These are phyloP conservation scores for Lamprotornis superbus DNA, from an alignment of 2,113 vertebrate species.

Conservation along the genomic window DNA sequence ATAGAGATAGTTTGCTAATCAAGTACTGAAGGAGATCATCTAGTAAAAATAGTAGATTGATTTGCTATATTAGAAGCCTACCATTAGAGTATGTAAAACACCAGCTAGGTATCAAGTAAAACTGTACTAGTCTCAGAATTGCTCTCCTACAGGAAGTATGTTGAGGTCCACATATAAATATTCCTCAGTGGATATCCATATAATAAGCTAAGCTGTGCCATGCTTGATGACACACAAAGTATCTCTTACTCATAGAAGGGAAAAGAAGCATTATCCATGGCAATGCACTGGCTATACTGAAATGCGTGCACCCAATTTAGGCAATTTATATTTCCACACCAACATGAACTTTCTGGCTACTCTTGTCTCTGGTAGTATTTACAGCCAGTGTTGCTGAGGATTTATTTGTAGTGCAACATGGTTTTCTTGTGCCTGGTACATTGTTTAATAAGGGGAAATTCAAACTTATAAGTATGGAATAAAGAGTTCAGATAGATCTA, in stretches of 20 bases:
- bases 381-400: background rate
- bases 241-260: background rate
- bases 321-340: background rate
- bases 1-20: background rate
- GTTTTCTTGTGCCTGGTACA: background rate
- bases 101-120: background rate
- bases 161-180: background rate
- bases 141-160: background rate
- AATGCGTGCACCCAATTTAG: background rate
- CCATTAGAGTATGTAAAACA: background rate
- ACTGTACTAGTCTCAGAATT: background rate
- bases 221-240: background rate
- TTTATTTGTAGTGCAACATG: background rate
- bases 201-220: background rate
- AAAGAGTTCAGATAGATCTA: background rate
- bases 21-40: background rate
- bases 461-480: background rate
- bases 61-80: background rate
- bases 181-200: background rate
- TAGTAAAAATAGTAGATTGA: background rate
- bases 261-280: background rate
- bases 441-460: background rate
- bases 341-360: background rate
- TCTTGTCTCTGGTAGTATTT: background rate
- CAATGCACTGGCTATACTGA: background rate